phyloP scores from a whole-genome alignment of 2,888 invertebrate genomes.

The Lapara coniferarum region DNA sequence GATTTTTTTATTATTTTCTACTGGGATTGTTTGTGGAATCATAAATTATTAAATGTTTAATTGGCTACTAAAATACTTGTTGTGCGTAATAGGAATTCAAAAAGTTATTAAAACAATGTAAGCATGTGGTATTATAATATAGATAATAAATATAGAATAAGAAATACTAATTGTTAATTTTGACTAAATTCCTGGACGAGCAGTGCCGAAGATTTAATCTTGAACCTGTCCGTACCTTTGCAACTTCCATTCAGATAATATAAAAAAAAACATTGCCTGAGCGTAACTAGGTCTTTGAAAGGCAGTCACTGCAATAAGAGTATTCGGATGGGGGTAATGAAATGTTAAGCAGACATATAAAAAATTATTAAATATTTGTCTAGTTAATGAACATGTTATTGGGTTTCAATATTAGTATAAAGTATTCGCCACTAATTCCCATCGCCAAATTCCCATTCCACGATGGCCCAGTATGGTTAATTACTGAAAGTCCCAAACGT shows the following conservation, averaged over 20 bases:
- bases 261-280: too few relatives aligned
- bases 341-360: too few relatives aligned
- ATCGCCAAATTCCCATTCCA: background rate
- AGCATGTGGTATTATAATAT: background rate
- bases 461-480: background rate
- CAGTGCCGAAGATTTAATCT: background rate
- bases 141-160: background rate
- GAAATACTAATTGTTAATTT: background rate
- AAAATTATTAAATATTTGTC: too few relatives aligned
- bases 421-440: too few relatives aligned
- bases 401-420: too few relatives aligned
- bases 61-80: slow-evolving; percentile 7
- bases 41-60: background rate
- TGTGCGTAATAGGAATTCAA: slow-evolving; percentile 20
- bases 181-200: background rate
- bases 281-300: background rate
- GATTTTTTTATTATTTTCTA: slow-evolving; percentile 10
- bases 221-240: too few relatives aligned
- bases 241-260: too few relatives aligned
- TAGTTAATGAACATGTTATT: too few relatives aligned
- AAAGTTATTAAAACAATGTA: slow-evolving; percentile 4
- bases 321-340: background rate
- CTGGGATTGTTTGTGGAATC: slow-evolving; percentile 18
- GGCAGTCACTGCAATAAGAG: background rate
- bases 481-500: background rate